phyloP scores from a whole-genome alignment of 1,140 invertebrate species.

The Copidosoma floridanum region DNA sequence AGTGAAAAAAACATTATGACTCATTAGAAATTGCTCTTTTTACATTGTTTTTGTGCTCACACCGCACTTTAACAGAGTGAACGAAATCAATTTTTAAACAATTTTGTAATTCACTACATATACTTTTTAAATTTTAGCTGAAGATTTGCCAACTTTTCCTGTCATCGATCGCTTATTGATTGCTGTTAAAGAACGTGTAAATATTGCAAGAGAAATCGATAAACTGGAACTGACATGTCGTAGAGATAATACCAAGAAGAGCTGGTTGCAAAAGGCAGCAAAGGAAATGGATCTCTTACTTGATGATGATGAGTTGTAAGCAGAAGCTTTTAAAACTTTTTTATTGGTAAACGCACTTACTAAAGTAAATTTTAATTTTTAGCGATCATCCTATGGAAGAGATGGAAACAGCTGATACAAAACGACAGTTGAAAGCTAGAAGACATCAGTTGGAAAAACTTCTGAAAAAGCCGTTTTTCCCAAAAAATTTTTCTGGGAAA shows the following conservation, averaged over 20 bases:
- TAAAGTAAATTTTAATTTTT: constrained; percentile 5
- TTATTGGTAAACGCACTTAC: no score
- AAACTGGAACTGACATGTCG: constrained; percentile 67
- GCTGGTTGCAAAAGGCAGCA: constrained; percentile 81
- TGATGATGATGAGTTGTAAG: constrained; percentile 73
- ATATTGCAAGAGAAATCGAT: constrained; percentile 78
- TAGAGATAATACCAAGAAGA: constrained; percentile 67
- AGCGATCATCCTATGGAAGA: constrained; percentile 46
- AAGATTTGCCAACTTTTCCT: constrained; percentile 82
- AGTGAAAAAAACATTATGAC: no score
- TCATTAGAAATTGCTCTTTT: no score
- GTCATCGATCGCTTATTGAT: constrained; percentile 69
- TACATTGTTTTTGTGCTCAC: no score
- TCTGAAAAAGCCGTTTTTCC: constrained; percentile 65
- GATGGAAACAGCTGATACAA: constrained; percentile 46
- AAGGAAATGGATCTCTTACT: constrained; percentile 86
- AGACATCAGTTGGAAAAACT: constrained; percentile 61
- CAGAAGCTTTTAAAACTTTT: constrained; percentile 28
- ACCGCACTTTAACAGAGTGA: no score
- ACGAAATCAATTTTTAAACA: not conserved
- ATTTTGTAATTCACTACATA: constrained; percentile 21
- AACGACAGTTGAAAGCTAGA: constrained; percentile 56
- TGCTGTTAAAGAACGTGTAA: constrained; percentile 69
- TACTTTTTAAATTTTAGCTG: constrained; percentile 57
- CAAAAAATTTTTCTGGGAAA: constrained; percentile 69